These are phyloP conservation scores for Morus bassanus DNA, from an alignment of 2,797 vertebrate species.

Conservation along the genomic window DNA sequence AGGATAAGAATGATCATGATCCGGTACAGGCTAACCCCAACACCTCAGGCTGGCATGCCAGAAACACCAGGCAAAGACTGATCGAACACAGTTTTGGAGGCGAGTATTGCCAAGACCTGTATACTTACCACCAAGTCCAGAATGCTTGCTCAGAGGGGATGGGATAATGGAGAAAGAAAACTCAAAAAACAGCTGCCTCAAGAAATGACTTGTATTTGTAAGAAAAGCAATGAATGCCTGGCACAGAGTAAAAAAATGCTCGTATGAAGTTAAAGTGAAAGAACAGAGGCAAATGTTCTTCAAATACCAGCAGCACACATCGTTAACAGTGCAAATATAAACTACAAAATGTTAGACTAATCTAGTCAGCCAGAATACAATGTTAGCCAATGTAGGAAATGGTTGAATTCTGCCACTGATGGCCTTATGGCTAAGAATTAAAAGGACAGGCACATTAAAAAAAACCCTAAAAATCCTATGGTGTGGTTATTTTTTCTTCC, in stretches of 20 bases:
- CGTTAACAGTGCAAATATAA: conserved; percentile 73
- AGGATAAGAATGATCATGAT: conserved; percentile 73
- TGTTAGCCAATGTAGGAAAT: conserved; percentile 74
- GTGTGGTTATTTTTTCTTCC: conserved; percentile 72
- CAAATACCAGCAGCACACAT: conserved; percentile 76
- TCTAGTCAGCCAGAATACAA: conserved; percentile 76
- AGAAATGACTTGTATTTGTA: conserved; percentile 78
- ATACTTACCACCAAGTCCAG: conserved; percentile 72
- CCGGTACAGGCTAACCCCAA: conserved; percentile 70
- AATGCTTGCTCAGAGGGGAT: conserved; percentile 68
- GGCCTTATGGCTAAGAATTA: conserved; percentile 76
- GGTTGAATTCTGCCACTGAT: conserved; percentile 72
- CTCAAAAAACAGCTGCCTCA: conserved; percentile 75
- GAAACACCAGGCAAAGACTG: conserved; percentile 77
- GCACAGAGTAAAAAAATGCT: conserved; percentile 77
- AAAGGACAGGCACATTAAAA: conserved; percentile 76
- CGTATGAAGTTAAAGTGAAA: conserved; percentile 71
- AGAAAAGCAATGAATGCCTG: conserved; percentile 76
- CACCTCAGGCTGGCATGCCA: conserved; percentile 76
- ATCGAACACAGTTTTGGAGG: conserved; percentile 72
- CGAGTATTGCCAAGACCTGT: conserved; percentile 68
- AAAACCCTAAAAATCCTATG: conserved; percentile 68
- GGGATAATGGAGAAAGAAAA: conserved; percentile 74
- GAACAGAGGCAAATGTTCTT: conserved; percentile 74
- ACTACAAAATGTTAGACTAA: conserved; percentile 77